Base-by-base conservation (phyloP, 2,888 invertebrate species). In the Myathropa florea region DNA sequence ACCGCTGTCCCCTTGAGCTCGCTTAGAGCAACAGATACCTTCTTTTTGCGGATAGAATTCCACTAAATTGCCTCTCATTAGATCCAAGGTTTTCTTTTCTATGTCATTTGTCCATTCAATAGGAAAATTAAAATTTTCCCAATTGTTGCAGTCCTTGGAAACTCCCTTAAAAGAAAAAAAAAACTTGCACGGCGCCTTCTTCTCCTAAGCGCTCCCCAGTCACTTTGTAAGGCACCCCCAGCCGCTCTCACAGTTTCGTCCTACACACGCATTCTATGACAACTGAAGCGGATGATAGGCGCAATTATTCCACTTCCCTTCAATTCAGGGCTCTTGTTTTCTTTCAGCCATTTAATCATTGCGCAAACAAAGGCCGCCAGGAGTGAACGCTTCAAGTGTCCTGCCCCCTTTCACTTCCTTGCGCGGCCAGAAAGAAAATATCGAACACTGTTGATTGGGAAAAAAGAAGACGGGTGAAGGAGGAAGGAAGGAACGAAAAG, bases 281-380 rank as follows among this genome's bases (percentile, higher is more conserved):
- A 14, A 60, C 60, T 71, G 60, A 61, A 39, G 30, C 55, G 67
- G 23, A 30, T 67, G 67, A 67, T 67, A 67, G 67, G 67, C 71
- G 7, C 71, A 71, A 71, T 71, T 71, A 60, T 71, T 71, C 26
- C 28, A 61, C 60, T 46, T 71, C 60, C 70, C 67, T n/a, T 70
- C 24, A 26, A 24, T 39, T 23, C n/a, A 3, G 14, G n/a, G n/a
- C n/a, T 0, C 30, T 30, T 21, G 18, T 12, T 4, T 24, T 30
- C 14, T 21, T 4, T 26, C 9, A 46, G 33, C 46, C 21, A 23
- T 65, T 46, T 46, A 65, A 65, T 65, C 46, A 71, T 60, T 71
- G 23, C 28, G 28, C 60, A 71, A 71, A 71, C 71, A 71, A 71
- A 60, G 60, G 67, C 21, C 9, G 67, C 1, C 55, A 30, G 30